Conservation (phyloP, 2,113 vertebrate genomes). For the Mystacornis crossleyi region DNA sequence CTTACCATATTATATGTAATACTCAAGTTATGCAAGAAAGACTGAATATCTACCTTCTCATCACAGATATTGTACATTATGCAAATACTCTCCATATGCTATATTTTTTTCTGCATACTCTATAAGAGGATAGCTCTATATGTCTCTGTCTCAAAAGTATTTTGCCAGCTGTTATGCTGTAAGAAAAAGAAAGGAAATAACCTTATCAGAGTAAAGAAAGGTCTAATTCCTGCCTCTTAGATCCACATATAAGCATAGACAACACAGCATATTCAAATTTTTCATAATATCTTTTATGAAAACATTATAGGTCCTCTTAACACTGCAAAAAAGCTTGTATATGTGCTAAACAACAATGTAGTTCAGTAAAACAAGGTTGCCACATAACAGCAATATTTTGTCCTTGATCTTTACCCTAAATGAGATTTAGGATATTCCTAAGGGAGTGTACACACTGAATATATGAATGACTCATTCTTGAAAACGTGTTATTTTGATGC, state of each 20-base stretch:
- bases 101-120: not conserved
- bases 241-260: not conserved
- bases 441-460: not conserved
- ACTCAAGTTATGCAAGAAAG: not conserved
- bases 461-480: not conserved
- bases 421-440: not conserved
- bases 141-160: slow-evolving; percentile 21
- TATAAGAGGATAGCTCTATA: not conserved
- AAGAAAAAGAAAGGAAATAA: not conserved
- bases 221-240: not conserved
- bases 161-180: not conserved
- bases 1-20: not conserved
- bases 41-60: not conserved
- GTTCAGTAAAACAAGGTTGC: not conserved
- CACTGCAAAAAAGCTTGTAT: not conserved
- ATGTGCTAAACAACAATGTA: not conserved
- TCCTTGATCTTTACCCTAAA: not conserved
- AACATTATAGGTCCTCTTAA: not conserved
- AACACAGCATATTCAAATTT: not conserved
- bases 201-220: not conserved
- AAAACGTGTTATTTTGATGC: not conserved
- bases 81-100: slow-evolving; percentile 34
- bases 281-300: not conserved
- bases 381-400: not conserved
- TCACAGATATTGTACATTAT: not conserved